Evolutionary conservation across 2,113 vertebrate species (phyloP).

Genomic region (Mirounga angustirostris): DNA sequence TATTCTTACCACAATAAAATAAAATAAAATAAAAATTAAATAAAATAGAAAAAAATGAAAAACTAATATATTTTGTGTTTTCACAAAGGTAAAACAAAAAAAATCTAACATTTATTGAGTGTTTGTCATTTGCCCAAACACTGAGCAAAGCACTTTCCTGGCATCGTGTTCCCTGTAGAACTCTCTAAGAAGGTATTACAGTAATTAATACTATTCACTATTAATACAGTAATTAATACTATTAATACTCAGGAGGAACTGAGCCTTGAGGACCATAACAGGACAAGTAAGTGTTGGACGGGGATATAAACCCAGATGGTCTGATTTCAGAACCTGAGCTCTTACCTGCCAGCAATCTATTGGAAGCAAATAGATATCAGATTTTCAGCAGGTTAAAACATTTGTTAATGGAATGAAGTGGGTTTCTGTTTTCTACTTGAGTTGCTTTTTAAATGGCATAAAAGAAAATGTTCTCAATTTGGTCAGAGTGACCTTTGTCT

Average conservation of each 20-base stretch:
- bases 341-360: neutral
- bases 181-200: neutral
- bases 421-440: constrained; percentile 48
- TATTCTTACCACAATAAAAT: neutral
- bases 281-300: neutral
- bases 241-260: neutral
- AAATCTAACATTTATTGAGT: neutral
- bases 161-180: neutral
- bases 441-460: constrained; percentile 13
- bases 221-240: fast-evolving
- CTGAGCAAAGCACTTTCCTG: neutral
- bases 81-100: neutral
- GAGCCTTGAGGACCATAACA: neutral
- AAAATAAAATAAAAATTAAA: constrained; percentile 4
- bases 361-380: neutral
- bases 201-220: fast-evolving
- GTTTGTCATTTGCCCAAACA: neutral
- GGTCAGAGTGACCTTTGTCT: neutral
- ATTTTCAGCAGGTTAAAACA: neutral
- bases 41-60: neutral
- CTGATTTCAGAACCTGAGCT: neutral
- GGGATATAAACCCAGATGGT: neutral
- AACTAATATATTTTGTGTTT: neutral
- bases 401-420: neutral
- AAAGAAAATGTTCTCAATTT: neutral